Evolutionary conservation across 1,140 invertebrate genomes (phyloP), one percentile per base, ranked within the genome.

Genomic region (Bombus terrestris): DNA sequence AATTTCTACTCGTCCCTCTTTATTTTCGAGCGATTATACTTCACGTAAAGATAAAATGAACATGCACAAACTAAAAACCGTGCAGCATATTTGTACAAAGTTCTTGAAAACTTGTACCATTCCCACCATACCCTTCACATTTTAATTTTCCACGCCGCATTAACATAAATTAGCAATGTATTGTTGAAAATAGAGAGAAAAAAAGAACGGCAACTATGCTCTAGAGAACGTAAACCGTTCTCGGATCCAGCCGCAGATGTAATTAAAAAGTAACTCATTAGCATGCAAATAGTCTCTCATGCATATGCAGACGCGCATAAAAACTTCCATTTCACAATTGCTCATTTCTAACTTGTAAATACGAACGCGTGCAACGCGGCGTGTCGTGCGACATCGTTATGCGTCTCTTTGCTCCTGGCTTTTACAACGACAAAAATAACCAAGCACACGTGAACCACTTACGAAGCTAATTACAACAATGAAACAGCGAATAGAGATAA

Each of bases 191-290:
- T 22, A 74, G 43, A 74, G 25, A 53, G 9, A 35, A 13, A 22
- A 39, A 39, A 39, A 76, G 9, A 10, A 35, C 25, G 13, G 18
- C 6, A 10, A 22, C n/a, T 32, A 41, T 47, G 41, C 9, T 41
- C 43, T 0, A 13, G 18, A 39, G 35, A 76, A 59, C 74, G 39
- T 9, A 25, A 64, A 73, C 57, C 71, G 43, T 62, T 43, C 73
- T 69, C 28, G 74, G n/a, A 69, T 69, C 28, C 47, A 47, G 41
- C 47, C 10, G 28, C 35, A 43, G 28, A 39, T 57, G 37, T 28
- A 84, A 84, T 84, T 84, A 79, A 59, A 83, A 74, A 69, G 39
- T 78, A 43, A 32, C 74, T 77, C 47, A n/a, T 84, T 78, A 79
- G 13, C 66, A 79, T 84, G 82, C 32, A 68, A 83, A 77, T 53